phyloP scores from a whole-genome alignment of 2,888 invertebrate species.

The Caradrina clavipalpis region DNA sequence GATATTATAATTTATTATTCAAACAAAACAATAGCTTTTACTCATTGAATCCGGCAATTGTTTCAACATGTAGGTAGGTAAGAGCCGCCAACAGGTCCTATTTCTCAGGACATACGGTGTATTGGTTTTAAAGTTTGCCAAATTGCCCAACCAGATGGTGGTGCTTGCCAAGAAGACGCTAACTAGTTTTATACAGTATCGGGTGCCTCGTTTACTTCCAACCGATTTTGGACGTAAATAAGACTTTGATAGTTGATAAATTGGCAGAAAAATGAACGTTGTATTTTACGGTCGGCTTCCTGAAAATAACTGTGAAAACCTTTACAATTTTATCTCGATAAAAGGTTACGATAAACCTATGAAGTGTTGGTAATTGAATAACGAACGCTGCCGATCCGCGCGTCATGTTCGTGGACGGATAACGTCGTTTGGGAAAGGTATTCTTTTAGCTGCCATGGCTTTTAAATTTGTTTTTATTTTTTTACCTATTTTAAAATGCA shows the following conservation, averaged over 20 bases:
- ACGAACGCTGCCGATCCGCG: background rate
- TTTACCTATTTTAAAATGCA: too few species aligned
- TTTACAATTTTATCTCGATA: background rate
- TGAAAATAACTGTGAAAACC: background rate
- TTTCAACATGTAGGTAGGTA: background rate
- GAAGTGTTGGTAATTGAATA: background rate
- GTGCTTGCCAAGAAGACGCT: slow-evolving; percentile 50
- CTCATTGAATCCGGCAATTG: slow-evolving; percentile 17
- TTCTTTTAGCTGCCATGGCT: background rate
- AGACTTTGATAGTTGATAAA: slow-evolving; percentile 21
- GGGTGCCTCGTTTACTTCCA: slow-evolving; percentile 16
- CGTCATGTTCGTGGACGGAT: background rate
- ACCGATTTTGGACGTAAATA: slow-evolving; percentile 36
- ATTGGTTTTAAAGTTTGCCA: slow-evolving; percentile 57
- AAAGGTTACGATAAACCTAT: background rate
- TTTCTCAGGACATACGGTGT: slow-evolving; percentile 32
- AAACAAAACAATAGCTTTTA: background rate
- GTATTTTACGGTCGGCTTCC: background rate
- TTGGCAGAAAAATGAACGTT: slow-evolving; percentile 8
- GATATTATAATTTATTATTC: too few species aligned
- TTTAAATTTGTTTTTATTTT: background rate
- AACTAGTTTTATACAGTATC: slow-evolving; percentile 46
- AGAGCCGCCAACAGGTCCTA: slow-evolving; percentile 47
- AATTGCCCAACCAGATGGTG: slow-evolving; percentile 47
- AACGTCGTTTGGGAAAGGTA: background rate